Base-by-base conservation (phyloP, 1,140 invertebrate genomes). In the Proales similis region DNA sequence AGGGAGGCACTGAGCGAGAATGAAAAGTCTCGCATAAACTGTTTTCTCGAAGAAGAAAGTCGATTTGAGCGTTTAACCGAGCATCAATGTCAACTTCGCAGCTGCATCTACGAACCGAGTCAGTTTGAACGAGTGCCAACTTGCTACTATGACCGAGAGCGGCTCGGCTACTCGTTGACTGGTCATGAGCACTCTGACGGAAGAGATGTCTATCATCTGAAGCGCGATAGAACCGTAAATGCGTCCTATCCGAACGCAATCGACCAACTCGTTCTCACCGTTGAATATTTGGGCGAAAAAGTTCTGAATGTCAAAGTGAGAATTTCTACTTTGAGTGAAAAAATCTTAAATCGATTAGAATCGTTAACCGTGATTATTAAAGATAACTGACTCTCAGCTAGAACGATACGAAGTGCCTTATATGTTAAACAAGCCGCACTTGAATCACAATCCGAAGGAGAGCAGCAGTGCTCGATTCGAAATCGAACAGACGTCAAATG, bases 331-430 rank as follows among this genome's bases (percentile, higher is more conserved):
- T 36, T 17, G 17, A n/a, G n/a, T n/a, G n/a, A n/a, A n/a, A n/a
- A n/a, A n/a, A n/a, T n/a, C n/a, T n/a, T n/a, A 36, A 36, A 36
- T 36, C 33, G 17, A 36, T 17, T 36, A 11, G 17, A 36, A n/a
- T 11, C n/a, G 11, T 36, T 11, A 36, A 11, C n/a, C 11, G 17
- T 36, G 33, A 36, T 11, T 11, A 36, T 36, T 36, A 11, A 11
- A 36, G 33, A 11, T 36, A 11, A 36, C 33, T 11, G 33, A 36
- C n/a, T 11, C 11, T 24, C 30, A 62, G 22, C 22, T 9, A 5
- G 29, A 22, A 7, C 24, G 57, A 19, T 62, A 62, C 32, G 57
- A 62, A 46, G 29, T 62, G n/a, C 57, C 57, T 29, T 57, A 57
- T 14, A 42, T 42, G 48, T 27, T 47, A 0, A 62, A 62, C 19